Conservation (phyloP, 2,113 vertebrate genomes). For the Grus americana region DNA sequence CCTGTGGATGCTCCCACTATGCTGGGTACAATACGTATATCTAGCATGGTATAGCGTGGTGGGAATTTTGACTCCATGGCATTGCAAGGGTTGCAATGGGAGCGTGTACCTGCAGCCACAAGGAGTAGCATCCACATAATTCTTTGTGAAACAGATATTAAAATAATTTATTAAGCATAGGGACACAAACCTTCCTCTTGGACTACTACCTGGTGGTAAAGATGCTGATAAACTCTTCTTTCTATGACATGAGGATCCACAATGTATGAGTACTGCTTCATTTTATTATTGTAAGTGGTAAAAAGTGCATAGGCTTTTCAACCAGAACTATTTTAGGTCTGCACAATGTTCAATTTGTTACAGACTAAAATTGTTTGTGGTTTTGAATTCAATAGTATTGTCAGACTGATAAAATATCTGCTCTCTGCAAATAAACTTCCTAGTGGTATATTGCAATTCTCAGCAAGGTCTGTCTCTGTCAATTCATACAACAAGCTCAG, state of each 20-base stretch:
- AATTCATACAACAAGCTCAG: not conserved
- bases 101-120: not conserved
- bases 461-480: not conserved
- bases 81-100: not conserved
- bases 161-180: not conserved
- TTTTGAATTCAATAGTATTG: constrained; percentile 1
- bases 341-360: not conserved
- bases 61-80: not conserved
- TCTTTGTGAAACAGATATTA: not conserved
- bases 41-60: not conserved
- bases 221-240: not conserved
- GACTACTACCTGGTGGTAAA: not conserved
- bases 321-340: not conserved
- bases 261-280: fast-evolving
- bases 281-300: not conserved
- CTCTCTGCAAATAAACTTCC: not conserved
- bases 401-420: not conserved
- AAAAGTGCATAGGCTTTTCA: not conserved
- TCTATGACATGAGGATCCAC: not conserved
- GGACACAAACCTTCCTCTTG: not conserved
- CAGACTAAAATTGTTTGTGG: not conserved
- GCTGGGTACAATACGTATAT: not conserved
- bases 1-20: not conserved
- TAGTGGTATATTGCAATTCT: not conserved
- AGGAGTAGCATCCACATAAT: not conserved